Conservation (phyloP, 2,113 vertebrate species). For the Phrynocephalus versicolor region DNA sequence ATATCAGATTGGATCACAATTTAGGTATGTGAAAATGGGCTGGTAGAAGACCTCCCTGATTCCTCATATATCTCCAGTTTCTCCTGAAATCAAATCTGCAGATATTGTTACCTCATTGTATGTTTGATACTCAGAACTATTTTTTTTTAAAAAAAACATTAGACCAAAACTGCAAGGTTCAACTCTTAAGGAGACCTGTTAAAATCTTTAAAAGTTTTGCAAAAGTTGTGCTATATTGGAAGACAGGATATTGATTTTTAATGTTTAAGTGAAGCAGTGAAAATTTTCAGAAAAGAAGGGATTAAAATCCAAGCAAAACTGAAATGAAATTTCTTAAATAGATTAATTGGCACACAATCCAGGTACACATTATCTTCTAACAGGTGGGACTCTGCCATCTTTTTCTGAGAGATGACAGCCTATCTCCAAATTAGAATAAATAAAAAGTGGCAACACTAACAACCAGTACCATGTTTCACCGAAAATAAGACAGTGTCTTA, state of each 20-base stretch:
- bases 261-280: neutral
- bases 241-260: neutral
- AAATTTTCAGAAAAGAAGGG: neutral
- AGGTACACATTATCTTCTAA: neutral
- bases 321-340: neutral
- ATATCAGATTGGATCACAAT: too few species aligned
- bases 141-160: too few species aligned
- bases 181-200: neutral
- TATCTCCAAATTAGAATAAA: neutral
- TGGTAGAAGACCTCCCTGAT: too few species aligned
- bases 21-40: too few species aligned
- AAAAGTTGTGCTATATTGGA: neutral
- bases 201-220: neutral
- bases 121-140: neutral
- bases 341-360: neutral
- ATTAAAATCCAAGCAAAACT: neutral
- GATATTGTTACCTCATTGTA: neutral
- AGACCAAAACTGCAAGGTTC: neutral
- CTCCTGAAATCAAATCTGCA: neutral
- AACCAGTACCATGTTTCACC: too few species aligned
- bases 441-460: too few species aligned
- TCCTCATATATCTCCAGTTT: too few species aligned
- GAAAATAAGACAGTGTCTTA: too few species aligned
- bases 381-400: neutral
- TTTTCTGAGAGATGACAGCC: neutral